These are phyloP conservation scores for Patiria miniata DNA, from an alignment of 35 echinoderm and acorn worm species.

Conservation along the genomic window DNA sequence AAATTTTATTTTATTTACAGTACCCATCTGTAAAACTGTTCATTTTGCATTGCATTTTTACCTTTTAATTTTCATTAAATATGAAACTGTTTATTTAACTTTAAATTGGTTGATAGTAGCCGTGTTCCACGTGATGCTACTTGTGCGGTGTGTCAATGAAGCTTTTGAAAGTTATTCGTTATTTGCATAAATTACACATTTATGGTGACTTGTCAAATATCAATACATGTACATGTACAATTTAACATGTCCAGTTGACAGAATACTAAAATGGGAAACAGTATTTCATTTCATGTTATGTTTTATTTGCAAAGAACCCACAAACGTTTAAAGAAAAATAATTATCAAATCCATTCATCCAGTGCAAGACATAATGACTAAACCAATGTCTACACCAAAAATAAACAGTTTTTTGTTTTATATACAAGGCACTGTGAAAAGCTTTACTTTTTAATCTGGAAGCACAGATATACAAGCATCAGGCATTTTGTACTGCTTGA, in stretches of 20 bases:
- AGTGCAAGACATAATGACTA: not conserved
- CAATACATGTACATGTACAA: not conserved
- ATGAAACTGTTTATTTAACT: no score
- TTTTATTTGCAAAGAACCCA: constrained; percentile 29
- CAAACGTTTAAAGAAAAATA: constrained; percentile 8
- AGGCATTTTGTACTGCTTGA: no score
- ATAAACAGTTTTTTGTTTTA: not conserved
- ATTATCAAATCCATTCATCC: constrained; percentile 2
- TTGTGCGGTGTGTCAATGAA: no score
- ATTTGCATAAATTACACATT: no score
- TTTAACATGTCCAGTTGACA: not conserved
- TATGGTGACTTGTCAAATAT: no score
- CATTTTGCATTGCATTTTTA: no score
- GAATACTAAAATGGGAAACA: not conserved
- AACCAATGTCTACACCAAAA: not conserved
- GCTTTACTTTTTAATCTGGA: not conserved
- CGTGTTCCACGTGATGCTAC: no score
- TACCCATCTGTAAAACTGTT: no score
- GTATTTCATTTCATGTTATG: not conserved
- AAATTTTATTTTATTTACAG: no score
- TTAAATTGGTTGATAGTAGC: no score
- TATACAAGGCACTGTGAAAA: constrained; percentile 11
- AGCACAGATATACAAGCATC: not conserved
- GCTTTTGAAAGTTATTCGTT: no score
- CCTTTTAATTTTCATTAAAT: no score